phyloP scores from a whole-genome alignment of 2,797 vertebrate species.

The Otolemur crassicaudatus region DNA sequence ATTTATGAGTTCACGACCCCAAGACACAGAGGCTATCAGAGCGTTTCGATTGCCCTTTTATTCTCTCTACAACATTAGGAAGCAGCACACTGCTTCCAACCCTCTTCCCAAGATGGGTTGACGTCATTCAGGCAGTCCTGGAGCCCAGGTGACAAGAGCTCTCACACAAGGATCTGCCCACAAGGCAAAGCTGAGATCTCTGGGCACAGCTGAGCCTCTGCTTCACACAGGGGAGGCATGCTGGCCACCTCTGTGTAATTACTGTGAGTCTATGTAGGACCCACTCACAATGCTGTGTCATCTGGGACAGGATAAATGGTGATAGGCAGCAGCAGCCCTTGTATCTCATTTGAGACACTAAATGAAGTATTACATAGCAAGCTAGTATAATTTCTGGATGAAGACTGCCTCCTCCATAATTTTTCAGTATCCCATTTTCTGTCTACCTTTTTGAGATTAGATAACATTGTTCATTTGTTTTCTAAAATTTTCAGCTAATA shows the following conservation, averaged over 20 bases:
- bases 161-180: neutral
- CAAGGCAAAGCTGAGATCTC: neutral
- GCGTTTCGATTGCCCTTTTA: neutral
- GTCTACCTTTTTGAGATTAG: neutral
- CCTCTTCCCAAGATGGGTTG: neutral
- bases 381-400: neutral
- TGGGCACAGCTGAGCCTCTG: neutral
- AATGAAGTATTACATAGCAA: neutral
- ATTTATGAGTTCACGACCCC: neutral
- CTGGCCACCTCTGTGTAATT: neutral
- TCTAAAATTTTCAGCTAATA: neutral
- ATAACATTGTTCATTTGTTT: neutral
- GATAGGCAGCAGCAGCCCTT: neutral
- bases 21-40: neutral
- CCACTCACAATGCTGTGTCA: neutral
- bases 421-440: neutral
- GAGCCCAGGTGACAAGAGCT: neutral
- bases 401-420: neutral
- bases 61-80: neutral
- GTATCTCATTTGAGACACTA: neutral
- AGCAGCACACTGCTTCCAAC: neutral
- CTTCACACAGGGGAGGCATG: neutral
- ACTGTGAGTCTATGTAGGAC: neutral
- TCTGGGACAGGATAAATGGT: neutral
- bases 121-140: neutral